phyloP scores from a whole-genome alignment of 92 coral and sea anemone genomes.

The Porites evermanni region DNA sequence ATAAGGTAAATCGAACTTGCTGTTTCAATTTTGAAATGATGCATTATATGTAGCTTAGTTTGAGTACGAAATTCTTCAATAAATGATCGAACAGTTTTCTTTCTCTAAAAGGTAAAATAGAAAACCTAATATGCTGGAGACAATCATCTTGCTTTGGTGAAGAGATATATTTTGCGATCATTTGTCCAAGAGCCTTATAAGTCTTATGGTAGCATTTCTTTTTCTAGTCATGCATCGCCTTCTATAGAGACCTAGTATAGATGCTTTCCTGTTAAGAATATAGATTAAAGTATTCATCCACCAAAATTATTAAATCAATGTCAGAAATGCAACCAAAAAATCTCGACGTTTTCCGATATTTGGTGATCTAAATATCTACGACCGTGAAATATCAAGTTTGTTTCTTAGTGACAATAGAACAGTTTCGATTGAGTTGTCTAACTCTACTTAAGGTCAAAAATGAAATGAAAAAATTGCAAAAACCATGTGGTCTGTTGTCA shows the following conservation, averaged over 20 bases:
- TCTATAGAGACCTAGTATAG: neutral
- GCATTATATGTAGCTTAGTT: neutral
- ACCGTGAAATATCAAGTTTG: constrained; percentile 4
- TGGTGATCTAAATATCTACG: neutral
- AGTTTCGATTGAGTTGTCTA: neutral
- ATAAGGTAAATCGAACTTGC: no score
- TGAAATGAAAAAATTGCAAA: neutral
- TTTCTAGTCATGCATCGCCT: neutral
- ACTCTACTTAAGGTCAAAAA: neutral
- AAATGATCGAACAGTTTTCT: neutral
- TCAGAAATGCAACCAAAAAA: neutral
- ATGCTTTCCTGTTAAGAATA: neutral
- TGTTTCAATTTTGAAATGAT: neutral
- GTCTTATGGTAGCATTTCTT: neutral
- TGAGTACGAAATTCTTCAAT: neutral
- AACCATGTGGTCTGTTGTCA: neutral
- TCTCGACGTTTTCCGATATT: neutral
- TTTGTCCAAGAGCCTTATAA: no score
- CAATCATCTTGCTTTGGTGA: neutral
- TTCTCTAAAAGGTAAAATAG: neutral
- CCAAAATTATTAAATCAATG: neutral
- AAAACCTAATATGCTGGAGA: neutral
- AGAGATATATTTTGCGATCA: no score
- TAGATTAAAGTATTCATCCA: neutral
- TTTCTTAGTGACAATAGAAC: neutral